Percentiles rank a stretch among this genome's conserved stretches.
Conservation (phyloP, 2,888 invertebrate species). For the Lapara coniferarum region DNA sequence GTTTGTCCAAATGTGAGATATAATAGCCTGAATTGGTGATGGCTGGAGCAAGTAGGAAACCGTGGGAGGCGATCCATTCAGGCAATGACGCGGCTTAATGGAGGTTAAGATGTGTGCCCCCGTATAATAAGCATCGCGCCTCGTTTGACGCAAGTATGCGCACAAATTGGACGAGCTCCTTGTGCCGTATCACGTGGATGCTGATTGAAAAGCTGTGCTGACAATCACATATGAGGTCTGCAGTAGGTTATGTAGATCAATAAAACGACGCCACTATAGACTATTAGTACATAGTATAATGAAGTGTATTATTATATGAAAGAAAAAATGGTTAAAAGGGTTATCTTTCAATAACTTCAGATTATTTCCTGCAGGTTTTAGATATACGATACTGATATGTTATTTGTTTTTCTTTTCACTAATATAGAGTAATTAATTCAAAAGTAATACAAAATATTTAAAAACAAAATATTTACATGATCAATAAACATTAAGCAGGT, state of each 20-base stretch:
- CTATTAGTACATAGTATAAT: too few relatives aligned
- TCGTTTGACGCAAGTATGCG: constrained; percentile 64
- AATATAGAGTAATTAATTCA: neutral
- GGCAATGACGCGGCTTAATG: constrained; percentile 71
- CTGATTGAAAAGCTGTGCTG: constrained; percentile 26
- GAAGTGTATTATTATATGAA: too few relatives aligned
- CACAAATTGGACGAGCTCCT: constrained; percentile 63
- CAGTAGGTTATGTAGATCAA: neutral
- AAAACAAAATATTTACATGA: neutral
- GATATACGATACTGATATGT: too few relatives aligned
- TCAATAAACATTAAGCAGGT: neutral
- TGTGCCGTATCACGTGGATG: constrained; percentile 38
- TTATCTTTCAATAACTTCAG: too few relatives aligned
- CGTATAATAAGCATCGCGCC: constrained; percentile 67
- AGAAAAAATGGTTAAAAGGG: too few relatives aligned
- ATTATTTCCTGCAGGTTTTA: too few relatives aligned
- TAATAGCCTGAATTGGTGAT: constrained; percentile 65
- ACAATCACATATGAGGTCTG: neutral
- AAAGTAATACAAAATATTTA: neutral
- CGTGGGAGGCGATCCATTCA: constrained; percentile 69
- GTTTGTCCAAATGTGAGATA: constrained; percentile 50
- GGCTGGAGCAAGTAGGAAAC: constrained; percentile 63
- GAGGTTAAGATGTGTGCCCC: constrained; percentile 80
- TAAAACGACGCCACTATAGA: neutral
- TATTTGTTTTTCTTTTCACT: too few relatives aligned